A percentile compares a stretch with the other conserved stretches of the same genome.
Conservation (phyloP, 2,888 invertebrate species). For the Phyto melanocephala region DNA sequence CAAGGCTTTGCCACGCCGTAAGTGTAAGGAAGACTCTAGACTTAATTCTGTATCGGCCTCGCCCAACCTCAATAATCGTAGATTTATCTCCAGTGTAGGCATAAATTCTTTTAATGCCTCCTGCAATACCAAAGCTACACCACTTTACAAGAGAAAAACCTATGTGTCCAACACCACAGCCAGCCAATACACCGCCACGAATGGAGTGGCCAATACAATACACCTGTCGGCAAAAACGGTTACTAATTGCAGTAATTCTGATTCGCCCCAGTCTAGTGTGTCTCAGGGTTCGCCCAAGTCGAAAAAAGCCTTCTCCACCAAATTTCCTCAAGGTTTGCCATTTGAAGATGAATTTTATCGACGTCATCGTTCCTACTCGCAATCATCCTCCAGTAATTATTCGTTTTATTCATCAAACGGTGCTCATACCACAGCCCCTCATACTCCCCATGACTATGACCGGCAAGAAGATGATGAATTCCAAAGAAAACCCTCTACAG, state of each 20-base stretch:
- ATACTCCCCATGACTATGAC: conserved; percentile 63
- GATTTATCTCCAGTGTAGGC: conserved; percentile 60
- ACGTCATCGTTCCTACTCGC: conserved; percentile 76
- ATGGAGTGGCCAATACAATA: not conserved
- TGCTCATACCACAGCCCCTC: conserved; percentile 67
- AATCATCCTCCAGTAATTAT: conserved; percentile 78
- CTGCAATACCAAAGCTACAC: conserved; percentile 55
- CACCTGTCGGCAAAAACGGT: conserved; percentile 59
- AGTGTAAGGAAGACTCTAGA: conserved; percentile 71
- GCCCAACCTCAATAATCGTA: conserved; percentile 68
- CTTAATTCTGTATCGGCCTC: conserved; percentile 70
- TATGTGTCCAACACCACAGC: not conserved
- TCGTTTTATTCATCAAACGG: conserved; percentile 77
- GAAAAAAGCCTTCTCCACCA: conserved; percentile 77
- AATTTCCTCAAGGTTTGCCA: conserved; percentile 78
- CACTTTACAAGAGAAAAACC: conserved; percentile 58
- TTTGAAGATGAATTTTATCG: conserved; percentile 78
- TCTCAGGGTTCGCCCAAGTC: conserved; percentile 76
- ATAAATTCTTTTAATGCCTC: conserved; percentile 61
- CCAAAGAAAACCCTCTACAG: conserved; percentile 77
- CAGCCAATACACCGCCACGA: not conserved
- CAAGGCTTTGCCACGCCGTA: conserved; percentile 67
- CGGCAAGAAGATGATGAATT: conserved; percentile 75
- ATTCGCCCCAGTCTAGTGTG: conserved; percentile 73
- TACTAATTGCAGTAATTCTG: conserved; percentile 70